Evolutionary conservation across 2,113 vertebrate genomes (phyloP).

Genomic region (Sus scrofa): DNA sequence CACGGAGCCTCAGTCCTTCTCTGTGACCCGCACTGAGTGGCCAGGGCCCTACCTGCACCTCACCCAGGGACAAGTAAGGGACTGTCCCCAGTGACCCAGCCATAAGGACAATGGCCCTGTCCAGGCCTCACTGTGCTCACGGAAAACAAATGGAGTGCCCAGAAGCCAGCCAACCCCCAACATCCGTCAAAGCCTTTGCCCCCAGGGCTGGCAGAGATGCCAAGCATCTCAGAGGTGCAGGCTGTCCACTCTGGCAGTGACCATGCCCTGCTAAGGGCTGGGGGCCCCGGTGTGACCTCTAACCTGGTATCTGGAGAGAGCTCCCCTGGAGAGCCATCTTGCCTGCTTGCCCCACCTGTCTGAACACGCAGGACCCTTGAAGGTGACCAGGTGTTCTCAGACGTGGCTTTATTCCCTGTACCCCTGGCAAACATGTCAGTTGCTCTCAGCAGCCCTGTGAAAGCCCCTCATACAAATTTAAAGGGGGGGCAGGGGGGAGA

Average conservation of each 20-base stretch:
- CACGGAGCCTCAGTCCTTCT: neutral
- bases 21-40: neutral
- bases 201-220: neutral
- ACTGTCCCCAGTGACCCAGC: neutral
- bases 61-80: neutral
- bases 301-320: no score
- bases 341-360: neutral
- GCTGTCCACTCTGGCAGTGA: no score
- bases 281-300: neutral
- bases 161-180: neutral
- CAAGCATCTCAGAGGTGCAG: neutral
- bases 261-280: no score
- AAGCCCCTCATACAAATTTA: neutral
- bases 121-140: neutral
- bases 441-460: neutral
- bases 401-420: neutral
- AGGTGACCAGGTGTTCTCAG: neutral
- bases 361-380: neutral
- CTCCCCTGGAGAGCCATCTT: fast-evolving
- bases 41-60: neutral
- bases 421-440: fast-evolving
- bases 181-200: neutral
- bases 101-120: neutral
- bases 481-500: neutral
- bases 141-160: neutral